Base-by-base conservation (phyloP, 1,140 invertebrate species). In the Adelges cooleyi region DNA sequence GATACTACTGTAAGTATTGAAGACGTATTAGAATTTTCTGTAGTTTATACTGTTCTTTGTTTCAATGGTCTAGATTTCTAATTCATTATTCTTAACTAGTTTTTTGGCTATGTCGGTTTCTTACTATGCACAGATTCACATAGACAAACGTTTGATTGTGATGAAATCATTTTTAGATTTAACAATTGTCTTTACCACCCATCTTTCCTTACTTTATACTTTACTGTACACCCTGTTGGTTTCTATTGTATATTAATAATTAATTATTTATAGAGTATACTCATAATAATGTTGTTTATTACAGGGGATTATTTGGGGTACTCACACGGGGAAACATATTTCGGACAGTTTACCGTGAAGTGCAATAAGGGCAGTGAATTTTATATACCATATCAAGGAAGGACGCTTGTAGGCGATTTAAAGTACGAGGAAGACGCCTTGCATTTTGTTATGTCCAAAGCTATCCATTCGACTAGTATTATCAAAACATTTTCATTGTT, bases 381-480 rank as follows among this genome's bases (percentile, higher is more conserved):
- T 1, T 46, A 46, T 13, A 62, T 62, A 33, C 56, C 56, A 20
- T 62, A 62, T 17, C 25, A 46, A n/a, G 56, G 56, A 5, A 44
- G 56, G 33, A 62, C 56, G 22, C 6, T 62, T 8, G 56, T 46
- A 15, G 56, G 56, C 33, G 56, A 62, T 29, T 48, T 62, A 25
- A 42, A 46, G 9, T 62, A 62, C 22, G 56, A 62, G 46, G 40
- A 62, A 62, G 38, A 62, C 20, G 44, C 56, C 2, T 29, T 62
- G 27, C 56, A 62, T 48, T 62, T 62, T 48, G 56, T 62, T 9
- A 62, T 62, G 56, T 62, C 56, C 17, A 62, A 62, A 62, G 56
- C 56, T 23, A 62, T 62, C n/a, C 56, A 42, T 48, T 62, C 56
- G 10, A 62, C 56, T 13, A 62, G 56, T 13, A 62, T 62, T 1